Base-by-base conservation (phyloP, 2,888 invertebrate genomes). In the Cryptops parisi region DNA sequence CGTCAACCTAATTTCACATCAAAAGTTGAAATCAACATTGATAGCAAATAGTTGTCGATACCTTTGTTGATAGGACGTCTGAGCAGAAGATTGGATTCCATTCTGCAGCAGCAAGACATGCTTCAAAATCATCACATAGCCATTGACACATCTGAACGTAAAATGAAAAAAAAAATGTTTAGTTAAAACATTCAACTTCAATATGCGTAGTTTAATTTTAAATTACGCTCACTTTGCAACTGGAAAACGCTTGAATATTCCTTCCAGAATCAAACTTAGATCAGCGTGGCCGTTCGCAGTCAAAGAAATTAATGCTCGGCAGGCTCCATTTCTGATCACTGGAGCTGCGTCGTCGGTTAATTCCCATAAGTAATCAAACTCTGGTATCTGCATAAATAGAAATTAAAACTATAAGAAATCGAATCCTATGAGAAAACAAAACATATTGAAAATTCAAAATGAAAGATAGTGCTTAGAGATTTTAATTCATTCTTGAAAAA, bases 291-390 rank as follows among this genome's bases (percentile, higher is more conserved):
- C 17, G 43, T 43, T 5, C 43, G 23, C 12, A 15, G 43, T 23
- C 5, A 43, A 23, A 22, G 43, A 43, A 6, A 23, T 23, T 23
- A 43, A n/a, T n/a, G 43, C 43, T 12, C 12, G 43, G 6, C 21
- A 21, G 9, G 43, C 43, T 4, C 21, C 43, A n/a, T 43, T 43
- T 21, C 43, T 43, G 5, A 23, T 43, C 2, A n/a, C 43, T 43
- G 17, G 9, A n/a, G 21, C 21, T 15, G 21, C 2, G n/a, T 9
- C 23, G n/a, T 43, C 43, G 2, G 43, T 43, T 43, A 43, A n/a
- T 6, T 43, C 43, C 43, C 43, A 43, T 43, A 43, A 43, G 21
- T 22, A 43, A 43, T 43, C 43, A 21, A 43, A 43, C n/a, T 43
- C 43, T 2, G 43, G 23, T 9, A 6, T 43, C 43, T 43, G 3